Conservation (phyloP, 2,113 vertebrate genomes). For the Vanacampus margaritifer region DNA sequence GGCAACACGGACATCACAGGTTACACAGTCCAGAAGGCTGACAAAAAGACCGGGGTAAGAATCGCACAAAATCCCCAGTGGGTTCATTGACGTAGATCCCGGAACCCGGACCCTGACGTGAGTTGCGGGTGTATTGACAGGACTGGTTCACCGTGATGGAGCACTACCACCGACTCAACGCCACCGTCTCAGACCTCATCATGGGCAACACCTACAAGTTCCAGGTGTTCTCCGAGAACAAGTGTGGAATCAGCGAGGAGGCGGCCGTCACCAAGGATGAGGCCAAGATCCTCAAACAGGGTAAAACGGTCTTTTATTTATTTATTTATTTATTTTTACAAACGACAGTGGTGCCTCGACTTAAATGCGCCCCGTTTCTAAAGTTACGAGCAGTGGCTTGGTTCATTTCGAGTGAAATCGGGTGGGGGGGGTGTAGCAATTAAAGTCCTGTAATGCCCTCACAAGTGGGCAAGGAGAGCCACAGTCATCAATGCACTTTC, state of each 20-base stretch:
- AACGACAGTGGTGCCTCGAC: not conserved
- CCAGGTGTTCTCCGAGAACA: constrained; percentile 86
- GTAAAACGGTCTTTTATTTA: constrained; percentile 47
- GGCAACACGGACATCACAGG: constrained; percentile 92
- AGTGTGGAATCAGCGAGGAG: constrained; percentile 76
- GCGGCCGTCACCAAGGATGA: constrained; percentile 66
- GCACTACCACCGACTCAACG: constrained; percentile 83
- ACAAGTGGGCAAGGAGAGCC: no score
- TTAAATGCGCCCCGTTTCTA: no score
- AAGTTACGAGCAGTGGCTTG: no score
- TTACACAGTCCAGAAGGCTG: constrained; percentile 91
- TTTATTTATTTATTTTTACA: not conserved
- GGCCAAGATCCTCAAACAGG: constrained; percentile 83
- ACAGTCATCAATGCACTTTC: no score
- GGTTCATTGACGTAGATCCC: not conserved
- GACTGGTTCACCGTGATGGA: constrained; percentile 95
- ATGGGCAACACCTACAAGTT: constrained; percentile 93
- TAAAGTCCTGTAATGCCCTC: not conserved
- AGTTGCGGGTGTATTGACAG: constrained; percentile 58
- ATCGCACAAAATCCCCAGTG: not conserved
- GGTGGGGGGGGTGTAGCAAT: no score
- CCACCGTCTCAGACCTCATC: constrained; percentile 92
- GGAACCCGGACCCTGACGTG: constrained; percentile 3
- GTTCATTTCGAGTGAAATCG: not conserved
- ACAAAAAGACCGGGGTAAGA: constrained; percentile 92